Conservation (phyloP, 2,888 invertebrate genomes). For the Mythimna albipuncta region DNA sequence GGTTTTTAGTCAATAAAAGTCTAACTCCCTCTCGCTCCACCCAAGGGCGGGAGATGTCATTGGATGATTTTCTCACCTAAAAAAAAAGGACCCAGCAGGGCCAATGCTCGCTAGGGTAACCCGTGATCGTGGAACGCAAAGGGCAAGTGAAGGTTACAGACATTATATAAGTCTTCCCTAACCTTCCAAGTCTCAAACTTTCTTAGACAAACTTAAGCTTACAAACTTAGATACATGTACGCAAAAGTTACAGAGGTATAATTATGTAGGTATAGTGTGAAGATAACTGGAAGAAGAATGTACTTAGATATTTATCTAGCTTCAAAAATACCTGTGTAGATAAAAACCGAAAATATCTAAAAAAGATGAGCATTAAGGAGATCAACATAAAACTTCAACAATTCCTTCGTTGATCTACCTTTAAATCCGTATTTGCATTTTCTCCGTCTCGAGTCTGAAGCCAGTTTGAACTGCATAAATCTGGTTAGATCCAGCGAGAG, state of each 20-base stretch:
- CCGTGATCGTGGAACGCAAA: too few relatives aligned
- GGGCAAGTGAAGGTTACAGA: too few relatives aligned
- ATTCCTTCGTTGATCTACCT: constrained; percentile 69
- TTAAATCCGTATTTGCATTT: constrained; percentile 73
- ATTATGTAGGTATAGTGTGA: too few relatives aligned
- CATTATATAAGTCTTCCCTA: too few relatives aligned
- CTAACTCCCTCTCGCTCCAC: too few relatives aligned
- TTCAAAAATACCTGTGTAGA: background rate
- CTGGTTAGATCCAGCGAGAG: constrained; percentile 72
- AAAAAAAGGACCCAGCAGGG: too few relatives aligned
- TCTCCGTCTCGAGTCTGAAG: constrained; percentile 63
- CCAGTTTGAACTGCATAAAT: constrained; percentile 76
- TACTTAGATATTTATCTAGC: background rate
- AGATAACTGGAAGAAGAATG: background rate
- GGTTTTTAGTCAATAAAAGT: too few relatives aligned
- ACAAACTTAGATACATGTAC: background rate
- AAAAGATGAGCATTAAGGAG: constrained; percentile 42
- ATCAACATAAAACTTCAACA: constrained; percentile 67
- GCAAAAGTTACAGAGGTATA: too few relatives aligned
- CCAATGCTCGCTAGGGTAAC: too few relatives aligned
- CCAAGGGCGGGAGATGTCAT: too few relatives aligned
- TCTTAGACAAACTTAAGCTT: background rate
- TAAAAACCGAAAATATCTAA: constrained; percentile 18
- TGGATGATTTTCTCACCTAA: too few relatives aligned
- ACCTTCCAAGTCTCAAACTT: too few relatives aligned